Percentiles rank a stretch among this genome's conserved stretches.
Conservation (phyloP, 92 coral and sea anemone genomes). For the Epizoanthus illoricatus region DNA sequence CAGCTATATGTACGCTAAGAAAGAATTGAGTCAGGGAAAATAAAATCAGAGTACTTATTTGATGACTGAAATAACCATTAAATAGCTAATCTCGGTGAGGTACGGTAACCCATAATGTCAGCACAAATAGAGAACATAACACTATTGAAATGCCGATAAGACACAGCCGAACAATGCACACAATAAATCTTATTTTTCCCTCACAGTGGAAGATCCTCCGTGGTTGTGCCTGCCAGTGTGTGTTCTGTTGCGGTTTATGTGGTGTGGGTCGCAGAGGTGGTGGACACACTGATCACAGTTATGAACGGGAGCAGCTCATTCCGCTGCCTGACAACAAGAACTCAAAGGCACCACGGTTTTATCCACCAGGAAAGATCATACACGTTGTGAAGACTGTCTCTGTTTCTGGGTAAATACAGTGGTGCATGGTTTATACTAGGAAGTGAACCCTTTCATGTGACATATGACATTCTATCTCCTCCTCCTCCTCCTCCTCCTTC, state of each 20-base stretch:
- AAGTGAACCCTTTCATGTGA: not conserved
- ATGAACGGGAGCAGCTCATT: constrained; percentile 68
- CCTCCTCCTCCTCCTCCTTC: not conserved
- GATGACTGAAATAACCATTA: too few species aligned
- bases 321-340: constrained; percentile 68
- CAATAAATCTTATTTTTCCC: too few species aligned
- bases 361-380: constrained; percentile 90
- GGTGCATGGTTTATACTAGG: not conserved
- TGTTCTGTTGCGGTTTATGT: constrained; percentile 85
- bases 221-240: constrained; percentile 89
- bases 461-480: not conserved
- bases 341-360: constrained; percentile 80
- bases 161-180: too few species aligned
- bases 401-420: constrained; percentile 56
- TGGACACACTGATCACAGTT: constrained; percentile 55
- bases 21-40: too few species aligned
- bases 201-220: constrained; percentile 94
- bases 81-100: too few species aligned
- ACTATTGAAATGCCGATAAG: too few species aligned
- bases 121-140: too few species aligned
- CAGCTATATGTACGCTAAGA: too few species aligned
- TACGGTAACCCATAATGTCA: too few species aligned
- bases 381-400: constrained; percentile 87
- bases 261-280: constrained; percentile 68
- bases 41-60: too few species aligned